Conservation (phyloP, 1,140 invertebrate species). For the Eumaeus atala region DNA sequence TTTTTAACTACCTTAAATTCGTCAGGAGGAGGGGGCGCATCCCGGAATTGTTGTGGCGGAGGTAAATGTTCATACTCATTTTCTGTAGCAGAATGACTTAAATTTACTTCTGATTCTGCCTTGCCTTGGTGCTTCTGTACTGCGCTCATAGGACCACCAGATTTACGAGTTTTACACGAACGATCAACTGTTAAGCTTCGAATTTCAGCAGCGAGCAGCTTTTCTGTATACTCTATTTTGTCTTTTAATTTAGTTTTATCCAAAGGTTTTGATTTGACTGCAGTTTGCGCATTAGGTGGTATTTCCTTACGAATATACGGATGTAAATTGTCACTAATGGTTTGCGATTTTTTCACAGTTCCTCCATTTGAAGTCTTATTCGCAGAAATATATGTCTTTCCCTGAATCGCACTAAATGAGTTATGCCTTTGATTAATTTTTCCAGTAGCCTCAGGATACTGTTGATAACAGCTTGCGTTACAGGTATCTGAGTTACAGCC, state of each 20-base stretch:
- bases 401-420: constrained; percentile 67
- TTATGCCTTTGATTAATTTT: constrained; percentile 67
- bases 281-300: constrained; percentile 37
- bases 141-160: constrained; percentile 30
- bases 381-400: constrained; percentile 44
- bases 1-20: constrained; percentile 75
- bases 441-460: constrained; percentile 35
- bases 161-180: constrained; percentile 54
- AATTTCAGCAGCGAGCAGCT: constrained; percentile 69
- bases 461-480: constrained; percentile 54
- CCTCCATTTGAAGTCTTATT: constrained; percentile 49
- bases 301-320: constrained; percentile 72
- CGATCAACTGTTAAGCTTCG: constrained; percentile 66
- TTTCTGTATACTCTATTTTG: constrained; percentile 71
- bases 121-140: constrained; percentile 65
- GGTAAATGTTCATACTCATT: constrained; percentile 85
- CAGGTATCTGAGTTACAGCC: constrained; percentile 66
- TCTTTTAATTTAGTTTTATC: constrained; percentile 62
- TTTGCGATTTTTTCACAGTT: constrained; percentile 64
- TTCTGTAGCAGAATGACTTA: constrained; percentile 71
- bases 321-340: constrained; percentile 63
- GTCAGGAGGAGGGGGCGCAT: constrained; percentile 83
- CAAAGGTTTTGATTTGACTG: constrained; percentile 44
- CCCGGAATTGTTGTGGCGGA: constrained; percentile 89
- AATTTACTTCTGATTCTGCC: constrained; percentile 74